Base-by-base conservation (phyloP, 1,140 invertebrate species). In the Hirudo medicinalis region DNA sequence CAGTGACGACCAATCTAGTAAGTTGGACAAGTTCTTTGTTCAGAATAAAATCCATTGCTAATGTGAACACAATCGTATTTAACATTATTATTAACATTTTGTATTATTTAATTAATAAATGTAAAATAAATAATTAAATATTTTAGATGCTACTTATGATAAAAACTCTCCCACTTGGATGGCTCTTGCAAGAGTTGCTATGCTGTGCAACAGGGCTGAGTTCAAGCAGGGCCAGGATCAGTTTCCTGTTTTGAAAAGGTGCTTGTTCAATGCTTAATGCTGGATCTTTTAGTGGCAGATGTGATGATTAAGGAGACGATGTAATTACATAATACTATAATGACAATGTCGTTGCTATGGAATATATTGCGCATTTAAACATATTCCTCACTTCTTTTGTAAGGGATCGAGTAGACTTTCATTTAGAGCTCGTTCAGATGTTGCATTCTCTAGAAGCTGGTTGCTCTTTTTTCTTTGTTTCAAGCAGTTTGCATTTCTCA, bases 161-260 rank as follows among this genome's bases (percentile, higher is more conserved):
- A 89, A 91, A 78, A 91, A 89, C 29, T 93, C 91, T 82, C 87
- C 89, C 54, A 92, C 92, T 75, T 97, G 95, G 87, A 91, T 92
- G 83, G 90, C 91, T 72, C 85, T 99, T 71, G 89, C 92, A 40
- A 88, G 93, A 77, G 91, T 95, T 82, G 91, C 91, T 68, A 90
- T 91, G 74, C 87, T 99, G 53, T 99, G 96, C 85, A 98, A 96
- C 83, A 87, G 95, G 76, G 94, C 96, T 76, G 93, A 97, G 82
- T 99, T 99, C 85, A 97, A 97, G 80, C 86, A 87, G 71, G 91
- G 89, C 72, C 92, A 97, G 80, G 93, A 97, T 29, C 87, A 88
- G 77, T 86, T 93, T 17, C 90, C 94, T 49, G 93, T 98, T 79
- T 84, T 97, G 71, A 96, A 95, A 83, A 89, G 91, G 75, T 86